Conservation (phyloP, 1,140 invertebrate genomes). For the Cotesia typhae region DNA sequence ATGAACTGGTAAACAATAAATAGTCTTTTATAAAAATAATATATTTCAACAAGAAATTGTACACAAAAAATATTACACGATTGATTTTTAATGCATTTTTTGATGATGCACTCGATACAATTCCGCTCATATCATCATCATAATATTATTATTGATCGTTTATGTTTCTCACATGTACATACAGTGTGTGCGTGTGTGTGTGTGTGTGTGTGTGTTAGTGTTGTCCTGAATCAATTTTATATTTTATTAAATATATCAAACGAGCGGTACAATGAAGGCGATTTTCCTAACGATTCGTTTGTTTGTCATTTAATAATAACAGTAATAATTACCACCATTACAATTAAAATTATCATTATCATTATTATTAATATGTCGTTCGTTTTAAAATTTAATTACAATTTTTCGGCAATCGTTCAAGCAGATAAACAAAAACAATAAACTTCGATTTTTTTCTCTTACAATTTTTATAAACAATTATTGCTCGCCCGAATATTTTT, state of each 20-base stretch:
- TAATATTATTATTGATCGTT: conserved; percentile 13
- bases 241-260: not conserved
- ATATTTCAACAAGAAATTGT: conserved; percentile 46
- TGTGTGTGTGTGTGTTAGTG: no score
- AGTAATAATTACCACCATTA: not conserved
- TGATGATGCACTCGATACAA: conserved; percentile 35
- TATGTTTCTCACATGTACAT: conserved; percentile 5
- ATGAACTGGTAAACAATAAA: not conserved
- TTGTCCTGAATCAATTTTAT: no score
- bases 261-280: conserved; percentile 16
- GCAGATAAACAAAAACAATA: conserved; percentile 12
- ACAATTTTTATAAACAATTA: not conserved
- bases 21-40: conserved; percentile 43
- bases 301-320: not conserved
- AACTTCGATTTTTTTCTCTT: not conserved
- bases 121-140: conserved; percentile 10
- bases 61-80: conserved; percentile 45
- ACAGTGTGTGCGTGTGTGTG: no score
- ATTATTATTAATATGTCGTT: not conserved
- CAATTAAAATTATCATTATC: no score
- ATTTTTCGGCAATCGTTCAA: conserved; percentile 11
- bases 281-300: conserved; percentile 8
- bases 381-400: not conserved
- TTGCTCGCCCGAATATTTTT: conserved; percentile 16
- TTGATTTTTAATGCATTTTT: conserved; percentile 39